These are phyloP conservation scores for Apamea monoglypha DNA, from an alignment of 2,888 invertebrate species.

Conservation along the genomic window DNA sequence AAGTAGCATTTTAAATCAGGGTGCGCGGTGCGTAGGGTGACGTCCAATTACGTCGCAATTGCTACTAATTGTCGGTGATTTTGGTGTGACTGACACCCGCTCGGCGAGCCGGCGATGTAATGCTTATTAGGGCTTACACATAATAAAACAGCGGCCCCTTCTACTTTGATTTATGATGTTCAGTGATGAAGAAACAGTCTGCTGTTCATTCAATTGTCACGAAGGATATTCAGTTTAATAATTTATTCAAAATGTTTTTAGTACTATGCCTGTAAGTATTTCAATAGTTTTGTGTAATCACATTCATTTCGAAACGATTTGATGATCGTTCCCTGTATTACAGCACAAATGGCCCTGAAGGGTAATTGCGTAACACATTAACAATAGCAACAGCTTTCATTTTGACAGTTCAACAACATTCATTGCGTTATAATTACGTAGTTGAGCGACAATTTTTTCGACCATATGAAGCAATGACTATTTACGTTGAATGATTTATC, in stretches of 20 bases:
- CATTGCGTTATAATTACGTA: not conserved
- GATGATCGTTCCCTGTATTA: not conserved
- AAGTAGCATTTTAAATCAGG: slow-evolving; percentile 56
- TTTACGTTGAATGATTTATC: not conserved
- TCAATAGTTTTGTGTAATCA: not conserved
- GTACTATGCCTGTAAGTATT: not conserved
- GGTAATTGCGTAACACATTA: not conserved
- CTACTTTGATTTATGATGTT: slow-evolving; percentile 11
- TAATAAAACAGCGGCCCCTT: slow-evolving; percentile 4
- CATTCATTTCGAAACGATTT: not conserved
- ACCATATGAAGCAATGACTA: not conserved
- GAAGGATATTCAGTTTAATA: not conserved
- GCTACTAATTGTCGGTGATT: slow-evolving; percentile 65
- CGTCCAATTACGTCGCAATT: slow-evolving; percentile 60
- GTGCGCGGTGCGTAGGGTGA: slow-evolving; percentile 48
- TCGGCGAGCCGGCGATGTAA: slow-evolving; percentile 4
- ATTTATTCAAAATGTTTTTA: not conserved
- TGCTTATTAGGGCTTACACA: slow-evolving; percentile 47
- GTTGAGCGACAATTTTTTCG: not conserved
- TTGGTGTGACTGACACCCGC: slow-evolving; percentile 61
- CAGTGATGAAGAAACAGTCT: slow-evolving; percentile 1
- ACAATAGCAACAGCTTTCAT: not conserved
- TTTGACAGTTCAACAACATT: too few species aligned
- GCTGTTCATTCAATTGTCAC: not conserved
- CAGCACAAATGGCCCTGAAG: not conserved